Evolutionary conservation across 2,113 vertebrate genomes (phyloP).

Genomic region (Lepidothrix coronata): DNA sequence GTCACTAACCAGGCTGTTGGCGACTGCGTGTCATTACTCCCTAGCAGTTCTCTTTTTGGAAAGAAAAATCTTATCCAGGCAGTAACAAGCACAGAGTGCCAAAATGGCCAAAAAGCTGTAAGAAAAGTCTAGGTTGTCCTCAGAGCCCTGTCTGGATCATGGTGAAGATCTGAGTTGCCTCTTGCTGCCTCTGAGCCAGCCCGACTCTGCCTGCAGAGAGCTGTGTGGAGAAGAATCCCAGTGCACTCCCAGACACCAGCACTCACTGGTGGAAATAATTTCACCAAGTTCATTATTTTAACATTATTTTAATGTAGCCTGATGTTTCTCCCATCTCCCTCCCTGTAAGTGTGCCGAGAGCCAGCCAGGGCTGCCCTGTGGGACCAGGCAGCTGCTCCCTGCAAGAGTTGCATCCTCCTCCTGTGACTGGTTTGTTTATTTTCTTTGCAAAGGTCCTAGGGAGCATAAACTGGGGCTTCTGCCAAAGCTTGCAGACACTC

Average conservation of each 20-base stretch:
- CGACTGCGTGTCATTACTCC: not conserved
- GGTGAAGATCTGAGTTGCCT: not conserved
- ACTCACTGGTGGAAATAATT: rapidly evolving
- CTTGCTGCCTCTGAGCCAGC: not conserved
- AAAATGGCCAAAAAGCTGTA: not conserved
- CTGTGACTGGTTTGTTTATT: not conserved
- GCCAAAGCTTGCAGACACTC: not conserved
- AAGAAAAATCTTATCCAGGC: not conserved
- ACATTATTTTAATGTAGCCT: not conserved
- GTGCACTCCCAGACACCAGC: not conserved
- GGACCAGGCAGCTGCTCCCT: not conserved
- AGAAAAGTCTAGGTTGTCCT: not conserved
- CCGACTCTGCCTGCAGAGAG: rapidly evolving
- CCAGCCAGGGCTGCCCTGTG: rapidly evolving
- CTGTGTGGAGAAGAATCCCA: not conserved
- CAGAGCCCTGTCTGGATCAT: not conserved
- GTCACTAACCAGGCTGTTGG: not conserved
- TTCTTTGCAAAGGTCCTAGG: not conserved
- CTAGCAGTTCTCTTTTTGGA: not conserved
- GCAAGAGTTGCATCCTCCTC: not conserved
- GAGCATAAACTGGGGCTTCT: not conserved
- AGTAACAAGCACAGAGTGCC: not conserved
- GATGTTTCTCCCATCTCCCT: not conserved
- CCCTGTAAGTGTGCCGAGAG: rapidly evolving
- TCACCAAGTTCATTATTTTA: not conserved